Evolutionary conservation across 1,140 invertebrate genomes (phyloP), one percentile per base, ranked within the genome.

Genomic region (Gonioctena quinquepunctata): DNA sequence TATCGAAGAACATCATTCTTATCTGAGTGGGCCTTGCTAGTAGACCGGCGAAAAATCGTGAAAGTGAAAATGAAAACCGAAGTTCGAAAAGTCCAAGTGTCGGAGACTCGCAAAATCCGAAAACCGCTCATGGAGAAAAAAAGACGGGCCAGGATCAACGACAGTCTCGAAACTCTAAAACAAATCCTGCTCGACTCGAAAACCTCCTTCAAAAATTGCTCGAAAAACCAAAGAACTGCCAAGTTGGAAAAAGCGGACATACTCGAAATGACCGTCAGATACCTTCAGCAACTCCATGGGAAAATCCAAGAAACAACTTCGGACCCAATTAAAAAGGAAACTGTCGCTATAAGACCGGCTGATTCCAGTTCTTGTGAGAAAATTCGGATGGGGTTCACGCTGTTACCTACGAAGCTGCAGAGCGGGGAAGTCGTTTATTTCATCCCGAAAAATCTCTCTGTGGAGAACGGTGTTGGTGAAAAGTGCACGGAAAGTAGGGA

Each of bases 81-180:
- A 25, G 19, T 59, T 13, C 33, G 27, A 48, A 70, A 60, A 49
- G 7, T 28, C 1, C 50, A 56, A 42, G 63, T 67, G 13, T 74
- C 73, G 1, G 73, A 75, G 66, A 70, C 23, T 25, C 28, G 73
- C 25, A 75, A 72, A 70, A 88, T 89, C 28, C 86, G 89, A 42
- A 92, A 92, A 79, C 90, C 90, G 2, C 77, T 91, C 71, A 90
- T 92, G 88, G 90, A 92, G 79, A 92, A 91, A 79, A 85, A 87
- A 72, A 77, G 90, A 33, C 79, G 90, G 25, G 90, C 89, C 0
- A 80, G 90, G 72, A 92, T 92, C 48, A 92, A 92, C 80, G 85
- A 88, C 42, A 89, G 88, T 69, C 80, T 92, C 13, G 85, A 88
- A 48, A 85, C 89, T 69, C 80, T 92, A 16, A 91, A 91, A 78